Evolutionary conservation across 2,888 invertebrate genomes (phyloP).

Genomic region (Thumatha senex): DNA sequence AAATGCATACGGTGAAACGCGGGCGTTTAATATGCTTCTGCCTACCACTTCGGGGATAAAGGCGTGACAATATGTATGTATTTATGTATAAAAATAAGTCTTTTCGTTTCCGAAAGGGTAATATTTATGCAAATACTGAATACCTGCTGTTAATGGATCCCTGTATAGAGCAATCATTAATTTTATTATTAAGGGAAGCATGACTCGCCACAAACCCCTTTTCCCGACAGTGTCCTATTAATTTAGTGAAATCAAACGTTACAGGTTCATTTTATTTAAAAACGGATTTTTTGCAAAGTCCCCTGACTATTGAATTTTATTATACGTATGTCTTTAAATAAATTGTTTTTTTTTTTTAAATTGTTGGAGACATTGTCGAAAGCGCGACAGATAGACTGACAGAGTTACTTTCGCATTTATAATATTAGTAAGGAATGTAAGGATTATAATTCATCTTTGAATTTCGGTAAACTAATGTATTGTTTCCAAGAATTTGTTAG

Average conservation of each 20-base stretch:
- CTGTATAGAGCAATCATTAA: conserved; percentile 60
- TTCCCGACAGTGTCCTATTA: conserved; percentile 49
- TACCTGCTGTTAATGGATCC: conserved; percentile 56
- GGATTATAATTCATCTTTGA: too few species aligned
- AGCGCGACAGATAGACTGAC: too few species aligned
- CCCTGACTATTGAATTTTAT: conserved; percentile 23
- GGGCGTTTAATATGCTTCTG: too few species aligned
- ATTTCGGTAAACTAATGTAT: too few species aligned
- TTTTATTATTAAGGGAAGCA: conserved; percentile 64
- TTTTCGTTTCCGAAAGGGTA: conserved; percentile 28
- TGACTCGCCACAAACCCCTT: conserved; percentile 60
- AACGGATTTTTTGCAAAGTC: conserved; percentile 22
- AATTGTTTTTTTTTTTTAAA: neutral
- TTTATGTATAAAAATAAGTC: conserved; percentile 17
- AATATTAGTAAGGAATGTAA: too few species aligned
- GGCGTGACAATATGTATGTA: too few species aligned
- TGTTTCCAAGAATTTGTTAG: too few species aligned
- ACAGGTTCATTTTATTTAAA: conserved; percentile 45
- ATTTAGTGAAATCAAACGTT: conserved; percentile 63
- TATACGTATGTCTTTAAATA: neutral
- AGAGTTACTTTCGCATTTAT: too few species aligned
- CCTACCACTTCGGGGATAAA: too few species aligned
- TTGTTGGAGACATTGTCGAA: neutral
- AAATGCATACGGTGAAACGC: too few species aligned
- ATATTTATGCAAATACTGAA: conserved; percentile 41